Evolutionary conservation across 92 coral and sea anemone genomes (phyloP).

Genomic region (Zoanthus gigantus): DNA sequence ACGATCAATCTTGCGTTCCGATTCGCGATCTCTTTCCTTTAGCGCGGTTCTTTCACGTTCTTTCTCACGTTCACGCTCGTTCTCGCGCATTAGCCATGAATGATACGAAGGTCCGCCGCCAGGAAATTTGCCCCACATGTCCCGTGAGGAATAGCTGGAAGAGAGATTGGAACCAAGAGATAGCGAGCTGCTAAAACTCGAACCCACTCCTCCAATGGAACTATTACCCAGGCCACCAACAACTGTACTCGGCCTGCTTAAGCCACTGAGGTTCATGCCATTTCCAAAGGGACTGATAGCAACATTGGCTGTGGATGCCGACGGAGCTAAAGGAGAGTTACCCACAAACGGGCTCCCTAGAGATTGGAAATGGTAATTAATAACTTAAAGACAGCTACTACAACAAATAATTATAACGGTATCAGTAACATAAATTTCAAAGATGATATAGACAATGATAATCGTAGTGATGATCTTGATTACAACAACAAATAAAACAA

Average conservation of each 20-base stretch:
- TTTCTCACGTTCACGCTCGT: constrained; percentile 77
- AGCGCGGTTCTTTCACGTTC: constrained; percentile 63
- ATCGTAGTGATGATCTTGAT: too few relatives aligned
- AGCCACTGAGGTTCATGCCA: constrained; percentile 46
- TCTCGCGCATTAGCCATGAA: constrained; percentile 83
- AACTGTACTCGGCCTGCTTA: constrained; percentile 65
- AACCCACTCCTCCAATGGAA: constrained; percentile 69
- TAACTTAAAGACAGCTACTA: not conserved
- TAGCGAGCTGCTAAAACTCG: constrained; percentile 56
- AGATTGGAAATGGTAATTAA: not conserved
- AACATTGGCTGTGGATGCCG: constrained; percentile 69
- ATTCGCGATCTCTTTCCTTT: constrained; percentile 61
- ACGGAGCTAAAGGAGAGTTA: constrained; percentile 59
- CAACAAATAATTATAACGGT: too few relatives aligned
- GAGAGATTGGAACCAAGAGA: constrained; percentile 70
- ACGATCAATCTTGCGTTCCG: constrained; percentile 69
- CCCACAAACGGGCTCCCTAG: constrained; percentile 49
- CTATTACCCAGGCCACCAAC: constrained; percentile 70
- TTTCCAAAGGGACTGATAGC: constrained; percentile 57
- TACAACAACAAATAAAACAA: too few relatives aligned
- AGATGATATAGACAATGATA: too few relatives aligned
- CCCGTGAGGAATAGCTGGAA: constrained; percentile 57
- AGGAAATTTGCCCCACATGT: constrained; percentile 75
- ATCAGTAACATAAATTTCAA: too few relatives aligned
- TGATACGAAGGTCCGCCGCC: constrained; percentile 64